Evolutionary conservation across 2,113 vertebrate genomes (phyloP).

Genomic region (Rhinoderma darwinii): DNA sequence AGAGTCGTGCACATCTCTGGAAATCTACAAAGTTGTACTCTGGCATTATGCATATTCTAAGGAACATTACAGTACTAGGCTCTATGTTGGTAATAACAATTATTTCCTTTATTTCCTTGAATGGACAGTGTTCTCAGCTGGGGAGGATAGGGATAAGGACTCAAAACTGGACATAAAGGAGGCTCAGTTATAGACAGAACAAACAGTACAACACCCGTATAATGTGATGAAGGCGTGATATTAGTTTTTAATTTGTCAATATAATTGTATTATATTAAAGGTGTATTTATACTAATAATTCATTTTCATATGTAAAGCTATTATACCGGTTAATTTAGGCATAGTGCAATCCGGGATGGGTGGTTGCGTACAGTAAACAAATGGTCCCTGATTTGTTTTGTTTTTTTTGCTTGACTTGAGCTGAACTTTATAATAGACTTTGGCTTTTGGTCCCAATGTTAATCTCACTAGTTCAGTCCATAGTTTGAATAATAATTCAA

Average conservation of each 20-base stretch:
- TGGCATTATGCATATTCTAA: neutral
- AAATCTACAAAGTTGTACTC: neutral
- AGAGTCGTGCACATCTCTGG: neutral
- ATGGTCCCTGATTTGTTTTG: too few species aligned
- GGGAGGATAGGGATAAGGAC: neutral
- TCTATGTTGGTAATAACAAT: neutral
- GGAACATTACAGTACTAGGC: neutral
- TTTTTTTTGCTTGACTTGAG: neutral
- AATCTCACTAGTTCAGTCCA: neutral
- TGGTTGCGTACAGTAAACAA: neutral
- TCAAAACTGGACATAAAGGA: neutral
- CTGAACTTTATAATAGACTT: neutral
- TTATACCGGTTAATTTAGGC: neutral
- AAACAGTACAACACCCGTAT: neutral
- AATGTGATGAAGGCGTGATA: neutral
- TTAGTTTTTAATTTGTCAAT: neutral
- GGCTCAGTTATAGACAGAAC: neutral
- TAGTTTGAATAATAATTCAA: too few species aligned
- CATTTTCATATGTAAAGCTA: neutral
- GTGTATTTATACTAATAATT: neutral
- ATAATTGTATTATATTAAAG: neutral
- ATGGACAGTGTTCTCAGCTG: slow-evolving; percentile 33
- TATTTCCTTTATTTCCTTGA: neutral
- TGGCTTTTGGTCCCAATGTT: neutral
- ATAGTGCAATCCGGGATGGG: neutral